Percentiles rank a stretch among this genome's conserved stretches.
Conservation (phyloP, 2,797 vertebrate genomes). For the Urosaurus nigricauda region DNA sequence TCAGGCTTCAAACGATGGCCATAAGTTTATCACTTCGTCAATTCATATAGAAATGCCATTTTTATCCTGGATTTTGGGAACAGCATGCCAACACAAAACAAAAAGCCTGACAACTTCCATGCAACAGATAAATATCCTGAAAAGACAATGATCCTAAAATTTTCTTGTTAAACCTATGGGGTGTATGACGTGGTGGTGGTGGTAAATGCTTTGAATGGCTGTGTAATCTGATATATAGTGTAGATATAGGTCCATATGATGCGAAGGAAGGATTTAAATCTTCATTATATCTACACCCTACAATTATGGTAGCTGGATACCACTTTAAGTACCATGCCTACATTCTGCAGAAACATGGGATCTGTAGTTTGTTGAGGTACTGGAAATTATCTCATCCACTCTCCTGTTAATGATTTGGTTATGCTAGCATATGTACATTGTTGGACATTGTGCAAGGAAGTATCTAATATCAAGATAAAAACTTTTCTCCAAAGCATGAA, state of each 20-base stretch:
- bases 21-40: not conserved
- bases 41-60: not conserved
- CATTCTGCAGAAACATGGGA: too few relatives aligned
- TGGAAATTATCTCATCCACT: too few relatives aligned
- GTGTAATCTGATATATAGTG: not conserved
- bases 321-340: too few relatives aligned
- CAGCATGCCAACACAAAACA: not conserved
- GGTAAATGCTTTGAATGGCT: not conserved
- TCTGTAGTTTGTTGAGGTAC: too few relatives aligned
- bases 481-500: too few relatives aligned
- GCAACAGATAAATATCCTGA: not conserved
- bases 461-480: too few relatives aligned
- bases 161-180: not conserved
- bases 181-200: not conserved
- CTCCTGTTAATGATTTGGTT: too few relatives aligned
- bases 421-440: too few relatives aligned
- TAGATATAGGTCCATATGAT: too few relatives aligned
- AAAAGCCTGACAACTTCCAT: not conserved
- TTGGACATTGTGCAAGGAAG: too few relatives aligned
- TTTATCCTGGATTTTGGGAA: not conserved
- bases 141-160: too few relatives aligned
- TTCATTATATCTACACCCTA: not conserved
- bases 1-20: not conserved
- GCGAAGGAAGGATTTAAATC: not conserved
- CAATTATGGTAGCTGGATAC: too few relatives aligned